phyloP scores from a whole-genome alignment of 2,113 vertebrate genomes.

The Channa maculata region DNA sequence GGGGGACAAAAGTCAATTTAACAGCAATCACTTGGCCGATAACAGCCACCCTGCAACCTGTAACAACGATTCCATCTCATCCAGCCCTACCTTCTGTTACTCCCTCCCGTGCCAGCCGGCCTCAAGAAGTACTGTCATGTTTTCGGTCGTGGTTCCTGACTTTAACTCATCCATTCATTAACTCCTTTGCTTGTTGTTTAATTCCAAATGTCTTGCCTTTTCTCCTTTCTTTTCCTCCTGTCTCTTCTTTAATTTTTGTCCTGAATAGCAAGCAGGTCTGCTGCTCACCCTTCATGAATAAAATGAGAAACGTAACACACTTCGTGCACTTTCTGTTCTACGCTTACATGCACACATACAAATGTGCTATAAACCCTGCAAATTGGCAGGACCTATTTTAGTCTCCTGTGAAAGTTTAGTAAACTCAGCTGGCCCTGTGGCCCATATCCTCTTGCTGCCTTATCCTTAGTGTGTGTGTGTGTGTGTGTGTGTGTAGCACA shows the following conservation, averaged over 20 bases:
- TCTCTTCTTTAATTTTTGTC: slow-evolving; percentile 4
- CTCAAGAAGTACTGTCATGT: slow-evolving; percentile 3
- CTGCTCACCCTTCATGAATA: slow-evolving; percentile 2
- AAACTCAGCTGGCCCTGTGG: slow-evolving; percentile 79
- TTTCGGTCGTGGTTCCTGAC: slow-evolving; percentile 40
- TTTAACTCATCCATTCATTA: slow-evolving; percentile 5
- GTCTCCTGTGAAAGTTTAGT: slow-evolving; percentile 79
- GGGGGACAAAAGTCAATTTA: slow-evolving; percentile 78
- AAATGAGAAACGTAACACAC: slow-evolving; percentile 12
- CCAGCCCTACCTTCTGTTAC: slow-evolving; percentile 19
- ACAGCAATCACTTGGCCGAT: slow-evolving; percentile 79
- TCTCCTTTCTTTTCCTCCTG: neutral
- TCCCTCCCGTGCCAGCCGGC: neutral
- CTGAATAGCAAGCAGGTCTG: neutral
- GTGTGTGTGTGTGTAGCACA: slow-evolving; percentile 40
- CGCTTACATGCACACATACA: neutral
- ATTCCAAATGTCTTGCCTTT: slow-evolving; percentile 1
- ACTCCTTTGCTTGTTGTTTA: slow-evolving; percentile 9
- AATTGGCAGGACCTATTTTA: slow-evolving; percentile 70
- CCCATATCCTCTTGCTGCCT: slow-evolving; percentile 74
- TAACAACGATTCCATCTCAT: slow-evolving; percentile 84
- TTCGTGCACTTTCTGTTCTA: neutral
- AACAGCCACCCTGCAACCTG: slow-evolving; percentile 82
- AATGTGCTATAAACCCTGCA: slow-evolving; percentile 33
- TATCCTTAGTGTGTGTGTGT: slow-evolving; percentile 45